Evolutionary conservation across 1,140 invertebrate genomes (phyloP).

Genomic region (Lordiphosa clarofinis): DNA sequence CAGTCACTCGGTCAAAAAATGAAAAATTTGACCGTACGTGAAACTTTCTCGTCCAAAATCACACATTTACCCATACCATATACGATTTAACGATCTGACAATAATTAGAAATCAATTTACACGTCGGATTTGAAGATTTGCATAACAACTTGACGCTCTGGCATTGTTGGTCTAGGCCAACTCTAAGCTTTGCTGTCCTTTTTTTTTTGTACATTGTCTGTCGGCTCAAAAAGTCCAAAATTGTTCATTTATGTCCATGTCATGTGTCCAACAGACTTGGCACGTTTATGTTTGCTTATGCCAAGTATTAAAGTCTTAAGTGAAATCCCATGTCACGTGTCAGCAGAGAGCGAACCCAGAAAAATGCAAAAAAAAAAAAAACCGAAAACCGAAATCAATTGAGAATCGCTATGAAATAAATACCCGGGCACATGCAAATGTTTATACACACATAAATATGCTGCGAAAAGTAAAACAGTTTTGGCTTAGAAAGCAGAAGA

Average conservation of each 20-base stretch:
- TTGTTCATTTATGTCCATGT: conserved; percentile 53
- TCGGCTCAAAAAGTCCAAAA: conserved; percentile 56
- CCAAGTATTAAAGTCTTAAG: conserved; percentile 69
- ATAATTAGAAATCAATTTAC: conserved; percentile 70
- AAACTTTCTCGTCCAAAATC: too few species aligned
- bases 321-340: conserved; percentile 76
- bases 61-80: too few species aligned
- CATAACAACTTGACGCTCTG: conserved; percentile 11
- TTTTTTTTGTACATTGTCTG: conserved; percentile 40
- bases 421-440: conserved; percentile 48
- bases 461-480: conserved; percentile 33
- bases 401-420: conserved; percentile 43
- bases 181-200: conserved; percentile 8
- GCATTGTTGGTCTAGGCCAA: conserved; percentile 52
- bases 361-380: too few species aligned
- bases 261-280: conserved; percentile 67
- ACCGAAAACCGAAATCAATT: conserved; percentile 32
- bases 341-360: too few species aligned
- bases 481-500: conserved; percentile 69
- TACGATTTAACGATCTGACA: conserved; percentile 19
- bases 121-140: conserved; percentile 54
- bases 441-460: conserved; percentile 35
- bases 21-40: too few species aligned
- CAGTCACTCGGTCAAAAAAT: too few species aligned
- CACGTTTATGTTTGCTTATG: conserved; percentile 72